Evolutionary conservation across 2,888 invertebrate genomes (phyloP).

Genomic region (Automeris io): DNA sequence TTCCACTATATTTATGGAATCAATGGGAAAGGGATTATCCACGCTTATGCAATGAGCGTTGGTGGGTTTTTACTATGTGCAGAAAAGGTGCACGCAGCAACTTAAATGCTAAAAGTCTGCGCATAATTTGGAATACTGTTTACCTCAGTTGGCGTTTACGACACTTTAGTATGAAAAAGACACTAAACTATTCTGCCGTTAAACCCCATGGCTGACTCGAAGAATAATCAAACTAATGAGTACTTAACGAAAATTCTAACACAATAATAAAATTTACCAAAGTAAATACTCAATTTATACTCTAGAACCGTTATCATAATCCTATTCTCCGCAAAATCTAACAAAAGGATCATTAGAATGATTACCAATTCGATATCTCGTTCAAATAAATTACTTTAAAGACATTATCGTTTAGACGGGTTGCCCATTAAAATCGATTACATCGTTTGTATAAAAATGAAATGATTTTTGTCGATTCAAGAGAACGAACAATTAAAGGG

Average conservation of each 20-base stretch:
- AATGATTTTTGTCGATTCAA: slow-evolving; percentile 47
- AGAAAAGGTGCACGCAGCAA: no score
- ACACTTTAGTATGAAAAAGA: no score
- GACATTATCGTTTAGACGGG: slow-evolving; percentile 19
- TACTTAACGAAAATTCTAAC: neutral
- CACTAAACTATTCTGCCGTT: no score
- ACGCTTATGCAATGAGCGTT: no score
- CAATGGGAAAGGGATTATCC: no score
- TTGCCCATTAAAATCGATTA: slow-evolving; percentile 44
- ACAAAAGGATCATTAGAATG: slow-evolving; percentile 8
- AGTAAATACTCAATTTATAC: neutral
- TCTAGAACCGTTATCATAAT: slow-evolving; percentile 6
- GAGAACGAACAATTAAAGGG: slow-evolving; percentile 63
- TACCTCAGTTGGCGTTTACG: no score
- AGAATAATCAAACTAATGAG: no score
- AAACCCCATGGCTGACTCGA: no score
- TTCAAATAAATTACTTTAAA: slow-evolving; percentile 24
- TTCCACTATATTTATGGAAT: no score
- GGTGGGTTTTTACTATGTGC: no score
- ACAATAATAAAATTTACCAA: neutral
- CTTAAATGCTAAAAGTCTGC: no score
- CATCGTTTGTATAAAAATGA: slow-evolving; percentile 42
- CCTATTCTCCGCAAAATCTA: slow-evolving; percentile 5
- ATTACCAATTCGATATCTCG: slow-evolving; percentile 15
- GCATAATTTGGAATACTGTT: no score